Evolutionary conservation across 2,113 vertebrate genomes (phyloP), one percentile per base, ranked within the genome.

Genomic region (Sander vitreus): DNA sequence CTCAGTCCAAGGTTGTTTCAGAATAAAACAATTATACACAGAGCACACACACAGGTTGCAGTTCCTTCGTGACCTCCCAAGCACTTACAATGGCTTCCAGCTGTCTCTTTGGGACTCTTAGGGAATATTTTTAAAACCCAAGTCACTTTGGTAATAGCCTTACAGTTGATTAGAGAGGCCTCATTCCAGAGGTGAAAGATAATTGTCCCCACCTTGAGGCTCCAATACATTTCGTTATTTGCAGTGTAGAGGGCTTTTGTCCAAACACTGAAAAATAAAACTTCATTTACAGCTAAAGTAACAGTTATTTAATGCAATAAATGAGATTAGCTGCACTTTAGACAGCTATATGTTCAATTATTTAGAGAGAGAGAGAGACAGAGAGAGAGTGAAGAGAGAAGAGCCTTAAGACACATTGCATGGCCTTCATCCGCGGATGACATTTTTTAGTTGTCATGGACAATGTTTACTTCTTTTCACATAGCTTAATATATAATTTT

Each of bases 21-120:
- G 90, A 95, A 91, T 90, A 92, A 95, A 96, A 88, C 91, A 93
- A 82, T 94, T 93, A 86, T 39, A 73, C 78, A 75, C 63, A 75
- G 21, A 43, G 30, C 57, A 10, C 86, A 47, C 89, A 87, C 84
- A 81, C 87, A 82, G 68, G 76, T 84, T 84, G 89, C 73, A 54
- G 57, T 65, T 54, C 58, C 71, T 84, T 6, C 15, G 18, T 83
- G 87, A 91, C 84, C 81, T 70, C 77, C 66, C 70, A n/a, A 67
- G 93, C 58, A 19, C 67, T 58, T 62, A 76, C 88, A 84, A 89
- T 87, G 69, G 88, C 89, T 94, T 95, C 84, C 92, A 95, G 93
- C 85, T 94, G 92, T 87, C 85, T 90, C 65, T 82, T 60, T 73
- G 81, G 80, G 89, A 85, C 89, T 89, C 84, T 82, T 21, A 39